Conservation (phyloP, 2,113 vertebrate species). For the Hystrix brachyura region DNA sequence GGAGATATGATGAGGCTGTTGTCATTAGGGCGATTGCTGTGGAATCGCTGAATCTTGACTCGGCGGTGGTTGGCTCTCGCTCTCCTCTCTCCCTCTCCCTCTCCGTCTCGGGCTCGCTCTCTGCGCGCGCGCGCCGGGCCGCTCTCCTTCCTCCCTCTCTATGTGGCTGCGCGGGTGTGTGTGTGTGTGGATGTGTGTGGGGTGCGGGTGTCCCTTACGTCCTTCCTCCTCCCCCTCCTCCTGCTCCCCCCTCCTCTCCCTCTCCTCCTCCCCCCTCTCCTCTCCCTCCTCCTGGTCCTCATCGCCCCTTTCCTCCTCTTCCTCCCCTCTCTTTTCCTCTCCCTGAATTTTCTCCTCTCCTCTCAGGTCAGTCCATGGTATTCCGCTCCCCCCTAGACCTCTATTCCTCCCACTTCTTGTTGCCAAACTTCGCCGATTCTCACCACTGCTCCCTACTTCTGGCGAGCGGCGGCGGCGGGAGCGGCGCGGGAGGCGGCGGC, state of each 20-base stretch:
- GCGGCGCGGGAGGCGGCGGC: constrained; percentile 86
- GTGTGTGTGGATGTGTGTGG: constrained; percentile 89
- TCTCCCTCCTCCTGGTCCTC: constrained; percentile 82
- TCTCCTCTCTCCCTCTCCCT: constrained; percentile 67
- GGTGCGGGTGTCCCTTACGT: constrained; percentile 87
- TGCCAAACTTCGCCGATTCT: constrained; percentile 98
- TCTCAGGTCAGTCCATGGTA: constrained; percentile 99
- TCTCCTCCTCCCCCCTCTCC: constrained; percentile 87
- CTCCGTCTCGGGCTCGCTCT: constrained; percentile 71
- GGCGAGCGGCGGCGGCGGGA: constrained; percentile 92
- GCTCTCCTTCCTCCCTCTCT: constrained; percentile 86
- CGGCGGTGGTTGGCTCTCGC: constrained; percentile 85
- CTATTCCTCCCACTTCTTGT: constrained; percentile 99
- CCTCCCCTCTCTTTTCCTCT: constrained; percentile 90
- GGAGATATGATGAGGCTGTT: constrained; percentile 99
- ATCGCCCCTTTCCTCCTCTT: constrained; percentile 80
- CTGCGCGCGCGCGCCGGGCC: constrained; percentile 80
- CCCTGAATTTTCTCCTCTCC: constrained; percentile 92
- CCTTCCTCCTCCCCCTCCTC: constrained; percentile 77
- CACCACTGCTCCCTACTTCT: constrained; percentile 96
- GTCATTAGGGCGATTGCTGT: constrained; percentile 99
- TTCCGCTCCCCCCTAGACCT: constrained; percentile 99
- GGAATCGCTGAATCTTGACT: constrained; percentile 98
- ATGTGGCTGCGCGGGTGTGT: constrained; percentile 90
- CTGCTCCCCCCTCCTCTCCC: constrained; percentile 86